phyloP scores from a whole-genome alignment of 2,113 vertebrate species.

The Amphilophus citrinellus region DNA sequence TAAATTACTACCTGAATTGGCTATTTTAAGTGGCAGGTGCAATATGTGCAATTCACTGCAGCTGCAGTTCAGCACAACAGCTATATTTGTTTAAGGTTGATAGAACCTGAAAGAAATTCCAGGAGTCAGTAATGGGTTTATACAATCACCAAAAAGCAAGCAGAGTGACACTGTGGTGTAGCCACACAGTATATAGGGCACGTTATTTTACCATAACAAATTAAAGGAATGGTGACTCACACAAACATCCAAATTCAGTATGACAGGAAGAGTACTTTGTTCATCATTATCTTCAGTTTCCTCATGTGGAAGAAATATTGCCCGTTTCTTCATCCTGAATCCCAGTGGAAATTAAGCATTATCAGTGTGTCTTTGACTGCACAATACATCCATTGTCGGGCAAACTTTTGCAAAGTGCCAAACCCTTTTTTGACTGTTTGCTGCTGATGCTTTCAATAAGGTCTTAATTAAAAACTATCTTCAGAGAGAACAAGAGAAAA shows the following conservation, averaged over 20 bases:
- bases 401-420: constrained; percentile 20
- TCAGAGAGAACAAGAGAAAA: constrained; percentile 41
- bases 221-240: background rate
- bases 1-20: constrained; percentile 18
- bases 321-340: constrained; percentile 6
- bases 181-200: background rate
- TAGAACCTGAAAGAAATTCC: background rate
- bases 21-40: constrained; percentile 31
- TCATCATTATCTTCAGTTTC: constrained; percentile 18
- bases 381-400: constrained; percentile 20
- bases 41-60: constrained; percentile 4
- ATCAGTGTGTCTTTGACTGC: constrained; percentile 21
- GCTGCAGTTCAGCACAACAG: background rate
- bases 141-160: background rate
- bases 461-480: constrained; percentile 50
- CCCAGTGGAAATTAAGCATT: constrained; percentile 35
- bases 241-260: background rate
- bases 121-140: background rate
- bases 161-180: background rate
- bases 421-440: constrained; percentile 29
- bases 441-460: constrained; percentile 32
- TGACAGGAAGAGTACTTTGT: background rate
- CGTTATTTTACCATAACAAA: background rate
- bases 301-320: background rate
- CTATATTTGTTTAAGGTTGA: constrained; percentile 6